These are phyloP conservation scores for Ceyx melanurus DNA, from an alignment of 2,113 vertebrate species.

Conservation along the genomic window DNA sequence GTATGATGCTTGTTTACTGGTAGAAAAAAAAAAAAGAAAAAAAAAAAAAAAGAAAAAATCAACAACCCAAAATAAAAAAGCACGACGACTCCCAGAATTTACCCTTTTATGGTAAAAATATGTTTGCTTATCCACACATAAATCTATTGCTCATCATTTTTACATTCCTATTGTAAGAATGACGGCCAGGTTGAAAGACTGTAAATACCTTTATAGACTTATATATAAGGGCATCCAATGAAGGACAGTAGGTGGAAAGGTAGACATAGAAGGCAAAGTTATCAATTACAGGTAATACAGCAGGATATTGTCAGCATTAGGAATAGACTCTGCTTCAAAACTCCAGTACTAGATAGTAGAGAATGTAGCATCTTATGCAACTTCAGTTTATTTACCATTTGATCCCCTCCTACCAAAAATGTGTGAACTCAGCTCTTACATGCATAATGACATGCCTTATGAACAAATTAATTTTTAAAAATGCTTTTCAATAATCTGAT, in stretches of 20 bases:
- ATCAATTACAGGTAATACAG: neutral
- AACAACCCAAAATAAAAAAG: neutral
- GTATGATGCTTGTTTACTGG: neutral
- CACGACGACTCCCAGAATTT: neutral
- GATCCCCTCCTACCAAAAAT: neutral
- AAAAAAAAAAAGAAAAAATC: neutral
- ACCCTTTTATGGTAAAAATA: neutral
- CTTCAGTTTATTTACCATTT: neutral
- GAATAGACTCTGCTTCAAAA: neutral
- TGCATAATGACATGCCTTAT: neutral
- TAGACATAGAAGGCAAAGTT: neutral
- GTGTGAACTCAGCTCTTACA: neutral
- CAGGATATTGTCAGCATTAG: neutral
- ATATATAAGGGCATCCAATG: neutral
- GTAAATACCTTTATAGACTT: neutral
- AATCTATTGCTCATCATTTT: neutral
- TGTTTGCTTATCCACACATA: neutral
- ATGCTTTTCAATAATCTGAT: neutral
- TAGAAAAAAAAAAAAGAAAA: too few species aligned
- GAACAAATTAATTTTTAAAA: neutral
- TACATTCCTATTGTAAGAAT: neutral
- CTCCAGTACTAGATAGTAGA: neutral
- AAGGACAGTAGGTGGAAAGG: neutral
- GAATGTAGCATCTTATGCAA: neutral
- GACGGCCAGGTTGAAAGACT: neutral